Percentiles rank a stretch among this genome's conserved stretches.
These are phyloP conservation scores for Drosophila borealis DNA, from an alignment of 2,888 invertebrate species.

Conservation along the genomic window DNA sequence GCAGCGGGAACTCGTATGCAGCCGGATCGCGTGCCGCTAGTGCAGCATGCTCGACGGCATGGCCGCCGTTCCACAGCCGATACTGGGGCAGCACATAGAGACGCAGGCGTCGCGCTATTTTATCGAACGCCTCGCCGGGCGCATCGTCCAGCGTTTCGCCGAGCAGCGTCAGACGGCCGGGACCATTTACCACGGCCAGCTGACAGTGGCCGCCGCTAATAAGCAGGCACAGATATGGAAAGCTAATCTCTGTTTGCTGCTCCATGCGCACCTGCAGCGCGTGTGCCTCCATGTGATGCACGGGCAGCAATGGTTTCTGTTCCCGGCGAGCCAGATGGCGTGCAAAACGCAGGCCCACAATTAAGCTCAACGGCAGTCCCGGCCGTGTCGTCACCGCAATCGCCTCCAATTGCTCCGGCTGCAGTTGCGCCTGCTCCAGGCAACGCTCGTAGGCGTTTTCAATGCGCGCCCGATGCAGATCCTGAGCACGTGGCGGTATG, in stretches of 20 bases:
- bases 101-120: conserved; percentile 94
- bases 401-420: conserved; percentile 90
- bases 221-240: conserved; percentile 95
- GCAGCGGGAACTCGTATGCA: conserved; percentile 88
- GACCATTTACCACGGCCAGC: conserved; percentile 89
- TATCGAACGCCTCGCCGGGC: conserved; percentile 97
- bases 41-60: conserved; percentile 94
- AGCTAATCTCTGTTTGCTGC: conserved; percentile 86
- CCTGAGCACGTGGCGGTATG: conserved; percentile 93
- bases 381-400: conserved; percentile 97
- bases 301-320: conserved; percentile 94
- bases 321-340: conserved; percentile 89
- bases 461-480: conserved; percentile 92
- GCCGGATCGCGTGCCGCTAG: conserved; percentile 87
- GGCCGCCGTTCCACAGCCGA: conserved; percentile 90
- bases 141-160: conserved; percentile 93
- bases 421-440: conserved; percentile 87
- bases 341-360: conserved; percentile 93
- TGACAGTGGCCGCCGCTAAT: conserved; percentile 98
- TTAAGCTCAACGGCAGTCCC: conserved; percentile 89
- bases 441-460: conserved; percentile 89
- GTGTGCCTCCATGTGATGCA: conserved; percentile 99
- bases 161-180: conserved; percentile 91
- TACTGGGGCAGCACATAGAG: conserved; percentile 91
- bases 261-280: conserved; percentile 94